phyloP scores from a whole-genome alignment of 1,140 invertebrate species.

The Drosophila aff. region DNA sequence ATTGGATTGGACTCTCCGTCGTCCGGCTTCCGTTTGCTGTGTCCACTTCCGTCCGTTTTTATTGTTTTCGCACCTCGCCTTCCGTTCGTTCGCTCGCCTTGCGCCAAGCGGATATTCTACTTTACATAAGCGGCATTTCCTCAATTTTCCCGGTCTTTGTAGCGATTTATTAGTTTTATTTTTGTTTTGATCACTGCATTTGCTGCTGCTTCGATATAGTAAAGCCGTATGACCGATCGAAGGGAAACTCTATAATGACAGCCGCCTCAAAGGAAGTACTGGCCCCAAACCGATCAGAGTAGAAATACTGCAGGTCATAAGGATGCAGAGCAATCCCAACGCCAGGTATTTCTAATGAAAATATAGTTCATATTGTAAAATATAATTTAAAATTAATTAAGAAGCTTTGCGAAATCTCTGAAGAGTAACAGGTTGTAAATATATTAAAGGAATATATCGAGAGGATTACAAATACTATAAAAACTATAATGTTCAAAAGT shows the following conservation, averaged over 20 bases:
- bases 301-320: not conserved
- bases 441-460: not conserved
- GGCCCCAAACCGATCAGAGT: not conserved
- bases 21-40: constrained; percentile 37
- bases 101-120: constrained; percentile 74
- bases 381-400: not conserved
- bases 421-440: not conserved
- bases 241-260: constrained; percentile 1
- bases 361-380: not conserved
- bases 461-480: not conserved
- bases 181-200: constrained; percentile 59
- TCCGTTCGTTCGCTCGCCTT: constrained; percentile 48
- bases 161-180: constrained; percentile 36
- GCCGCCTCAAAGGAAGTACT: not conserved
- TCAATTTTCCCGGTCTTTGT: constrained; percentile 70
- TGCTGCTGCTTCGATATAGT: constrained; percentile 2
- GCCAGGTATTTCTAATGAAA: too few species aligned
- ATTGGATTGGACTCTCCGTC: constrained; percentile 38
- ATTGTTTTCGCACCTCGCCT: constrained; percentile 79
- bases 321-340: too few species aligned
- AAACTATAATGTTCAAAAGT: too few species aligned
- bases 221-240: constrained; percentile 1
- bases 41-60: constrained; percentile 72
- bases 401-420: not conserved
- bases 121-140: constrained; percentile 81